phyloP scores from a whole-genome alignment of 2,888 invertebrate genomes.

The Anoplius nigerrimus region DNA sequence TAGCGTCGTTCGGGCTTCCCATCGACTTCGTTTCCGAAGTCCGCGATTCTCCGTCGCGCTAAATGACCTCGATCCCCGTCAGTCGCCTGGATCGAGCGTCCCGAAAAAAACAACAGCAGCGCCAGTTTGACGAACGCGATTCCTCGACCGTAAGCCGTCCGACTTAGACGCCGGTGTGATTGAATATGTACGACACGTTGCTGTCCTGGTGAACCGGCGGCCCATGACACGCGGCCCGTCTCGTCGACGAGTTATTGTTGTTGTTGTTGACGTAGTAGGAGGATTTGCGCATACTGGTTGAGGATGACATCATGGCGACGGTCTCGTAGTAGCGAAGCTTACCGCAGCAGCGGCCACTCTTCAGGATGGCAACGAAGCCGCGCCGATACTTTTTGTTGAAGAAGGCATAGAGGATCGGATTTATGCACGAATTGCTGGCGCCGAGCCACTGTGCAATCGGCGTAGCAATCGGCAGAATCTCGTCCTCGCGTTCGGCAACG shows the following conservation, averaged over 20 bases:
- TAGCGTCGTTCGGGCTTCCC: not conserved
- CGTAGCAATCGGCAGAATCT: conserved; percentile 86
- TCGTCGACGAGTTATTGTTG: conserved; percentile 76
- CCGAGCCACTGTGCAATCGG: conserved; percentile 96
- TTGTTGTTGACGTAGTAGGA: conserved; percentile 88
- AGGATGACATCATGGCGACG: conserved; percentile 89
- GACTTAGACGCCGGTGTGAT: conserved; percentile 84
- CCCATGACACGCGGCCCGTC: conserved; percentile 71
- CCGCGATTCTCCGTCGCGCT: conserved; percentile 19
- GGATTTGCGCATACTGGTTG: conserved; percentile 89
- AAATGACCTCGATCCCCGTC: too few species aligned
- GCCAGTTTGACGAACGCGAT: too few species aligned
- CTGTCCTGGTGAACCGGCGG: conserved; percentile 77
- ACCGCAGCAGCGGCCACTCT: conserved; percentile 90
- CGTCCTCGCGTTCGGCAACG: conserved; percentile 86
- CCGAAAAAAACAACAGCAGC: too few species aligned
- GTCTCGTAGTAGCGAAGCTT: conserved; percentile 91
- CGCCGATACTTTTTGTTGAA: conserved; percentile 95
- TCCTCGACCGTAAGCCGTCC: not conserved
- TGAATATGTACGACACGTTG: conserved; percentile 81
- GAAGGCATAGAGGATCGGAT: conserved; percentile 95
- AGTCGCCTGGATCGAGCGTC: too few species aligned
- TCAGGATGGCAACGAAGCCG: conserved; percentile 91
- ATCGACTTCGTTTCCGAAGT: conserved; percentile 8
- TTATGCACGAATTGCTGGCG: conserved; percentile 95